Evolutionary conservation across 53 echinoderm and acorn worm species (phyloP).

Genomic region (Henricia sp.): DNA sequence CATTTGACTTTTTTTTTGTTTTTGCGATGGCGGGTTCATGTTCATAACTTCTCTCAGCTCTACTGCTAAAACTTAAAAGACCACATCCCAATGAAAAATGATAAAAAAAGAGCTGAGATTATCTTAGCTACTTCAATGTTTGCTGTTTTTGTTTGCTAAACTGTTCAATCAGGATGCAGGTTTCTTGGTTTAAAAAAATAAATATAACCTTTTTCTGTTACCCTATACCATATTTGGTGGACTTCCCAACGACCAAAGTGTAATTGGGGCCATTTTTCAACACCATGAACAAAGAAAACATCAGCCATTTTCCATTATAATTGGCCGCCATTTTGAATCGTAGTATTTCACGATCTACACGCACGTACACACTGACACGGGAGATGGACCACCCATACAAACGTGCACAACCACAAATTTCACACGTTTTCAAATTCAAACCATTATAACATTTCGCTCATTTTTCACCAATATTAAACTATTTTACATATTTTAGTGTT

Average conservation of each 20-base stretch:
- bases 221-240: conserved; percentile 3
- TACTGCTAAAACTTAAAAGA: too few species aligned
- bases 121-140: too few species aligned
- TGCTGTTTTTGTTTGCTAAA: too few species aligned
- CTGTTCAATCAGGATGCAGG: too few species aligned
- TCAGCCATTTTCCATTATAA: conserved; percentile 62
- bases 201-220: too few species aligned
- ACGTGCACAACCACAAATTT: conserved; percentile 9
- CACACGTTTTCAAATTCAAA: conserved; percentile 48
- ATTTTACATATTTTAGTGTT: conserved; percentile 20
- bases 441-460: background rate
- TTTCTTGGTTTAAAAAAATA: too few species aligned
- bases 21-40: too few species aligned
- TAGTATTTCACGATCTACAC: conserved; percentile 8
- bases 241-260: background rate
- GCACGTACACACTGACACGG: background rate
- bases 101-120: too few species aligned
- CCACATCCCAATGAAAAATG: too few species aligned
- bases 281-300: conserved; percentile 59
- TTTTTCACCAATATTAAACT: background rate
- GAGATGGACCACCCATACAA: conserved; percentile 57
- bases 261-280: conserved; percentile 30
- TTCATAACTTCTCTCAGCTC: too few species aligned
- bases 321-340: conserved; percentile 64
- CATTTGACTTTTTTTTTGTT: too few species aligned